Base-by-base conservation (phyloP, 2,888 invertebrate species). In the Tortrix viridana region DNA sequence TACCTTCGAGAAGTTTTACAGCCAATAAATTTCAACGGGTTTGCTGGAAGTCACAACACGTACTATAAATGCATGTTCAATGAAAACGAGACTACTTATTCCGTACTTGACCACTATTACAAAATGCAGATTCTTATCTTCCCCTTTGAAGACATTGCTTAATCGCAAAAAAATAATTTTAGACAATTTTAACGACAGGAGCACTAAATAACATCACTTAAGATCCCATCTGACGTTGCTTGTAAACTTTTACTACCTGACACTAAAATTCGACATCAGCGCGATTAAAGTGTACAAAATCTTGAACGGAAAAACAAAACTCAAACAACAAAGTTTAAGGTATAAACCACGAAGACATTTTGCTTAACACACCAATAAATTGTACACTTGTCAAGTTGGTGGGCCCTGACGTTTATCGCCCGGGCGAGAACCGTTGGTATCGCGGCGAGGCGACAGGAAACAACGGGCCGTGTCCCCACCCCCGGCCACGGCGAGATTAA, bases 401-500 rank as follows among this genome's bases (percentile, higher is more conserved):
- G 66, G 67, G 75, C 73, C 74, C 77, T 75, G 72, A 75, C 75
- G 80, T 83, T 86, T 86, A 85, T 84, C 85, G 75, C 80, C 81
- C 82, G 83, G 85, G 76, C 80, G 82, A 83, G 85, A 83, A 83
- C 75, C 75, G 75, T 72, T 81, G 77, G 84, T 84, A 85, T 80
- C 79, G 72, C 69, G 61, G 54, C 67, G 66, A 72, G 78, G 76
- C 80, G 81, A 81, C 86, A 85, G 85, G 85, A 86, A 87, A 85
- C 84, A 86, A 86, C 88, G 86, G 84, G 72, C 76, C 75, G 73
- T 81, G 83, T 82, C 84, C 86, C 86, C 82, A 77, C 81, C 84
- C 85, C 77, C 74, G 74, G 77, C 77, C 79, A 71, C 73, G 80
- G 78, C 73, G 85, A 91, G 91, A 92, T 91, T 91, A 92, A 92